phyloP scores from a whole-genome alignment of 2,888 invertebrate species.

The Stegophylla sp. region DNA sequence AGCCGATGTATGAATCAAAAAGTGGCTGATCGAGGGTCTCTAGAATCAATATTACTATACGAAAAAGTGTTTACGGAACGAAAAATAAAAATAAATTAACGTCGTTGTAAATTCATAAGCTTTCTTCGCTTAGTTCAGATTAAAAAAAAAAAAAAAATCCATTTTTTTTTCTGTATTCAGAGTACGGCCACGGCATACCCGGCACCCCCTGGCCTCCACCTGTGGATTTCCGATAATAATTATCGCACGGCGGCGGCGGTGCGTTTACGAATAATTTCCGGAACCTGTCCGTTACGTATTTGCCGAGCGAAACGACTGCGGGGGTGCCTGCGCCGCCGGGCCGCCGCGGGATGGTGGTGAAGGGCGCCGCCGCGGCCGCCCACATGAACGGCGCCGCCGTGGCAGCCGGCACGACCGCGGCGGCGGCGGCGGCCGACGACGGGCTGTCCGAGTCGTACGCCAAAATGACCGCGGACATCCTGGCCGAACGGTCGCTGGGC shows the following conservation, averaged over 20 bases:
- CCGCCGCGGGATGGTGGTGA: constrained; percentile 46
- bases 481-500: constrained; percentile 85
- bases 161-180: too few species aligned
- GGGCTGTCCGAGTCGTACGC: constrained; percentile 81
- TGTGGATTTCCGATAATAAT: too few species aligned
- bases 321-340: background rate
- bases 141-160: too few species aligned
- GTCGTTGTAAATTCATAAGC: too few species aligned
- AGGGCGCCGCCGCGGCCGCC: constrained; percentile 67
- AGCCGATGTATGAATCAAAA: too few species aligned
- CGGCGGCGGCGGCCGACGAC: constrained; percentile 70
- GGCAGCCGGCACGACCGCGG: constrained; percentile 74
- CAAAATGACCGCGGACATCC: constrained; percentile 88
- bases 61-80: too few species aligned
- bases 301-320: background rate
- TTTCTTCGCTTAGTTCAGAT: too few species aligned
- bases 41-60: too few species aligned
- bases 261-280: background rate
- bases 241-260: background rate
- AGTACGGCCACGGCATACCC: too few species aligned
- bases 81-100: too few species aligned
- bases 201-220: too few species aligned
- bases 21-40: too few species aligned
- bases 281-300: constrained; percentile 9
- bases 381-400: constrained; percentile 69